These are phyloP conservation scores for Pteronotus mesoamericanus DNA, from an alignment of 2,797 vertebrate genomes.

Conservation along the genomic window DNA sequence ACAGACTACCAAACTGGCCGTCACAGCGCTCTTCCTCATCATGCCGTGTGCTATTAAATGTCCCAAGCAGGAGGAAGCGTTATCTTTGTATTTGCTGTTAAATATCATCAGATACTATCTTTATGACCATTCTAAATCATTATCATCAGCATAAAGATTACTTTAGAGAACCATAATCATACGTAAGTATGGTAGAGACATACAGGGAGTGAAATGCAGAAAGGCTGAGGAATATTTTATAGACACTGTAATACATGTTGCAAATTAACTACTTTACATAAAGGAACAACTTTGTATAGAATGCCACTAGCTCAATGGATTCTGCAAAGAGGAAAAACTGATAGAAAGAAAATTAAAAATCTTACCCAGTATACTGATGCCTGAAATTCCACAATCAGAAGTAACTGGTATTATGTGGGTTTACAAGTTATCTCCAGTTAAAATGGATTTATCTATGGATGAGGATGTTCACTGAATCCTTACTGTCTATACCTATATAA, in stretches of 20 bases:
- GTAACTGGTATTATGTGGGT: background rate
- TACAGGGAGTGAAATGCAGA: background rate
- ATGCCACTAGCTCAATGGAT: background rate
- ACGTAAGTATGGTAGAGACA: background rate
- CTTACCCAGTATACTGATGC: background rate
- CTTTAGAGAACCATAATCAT: background rate
- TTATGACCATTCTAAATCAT: background rate
- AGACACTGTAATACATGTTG: background rate
- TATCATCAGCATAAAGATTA: background rate
- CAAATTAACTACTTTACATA: conserved; percentile 5
- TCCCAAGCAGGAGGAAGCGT: background rate
- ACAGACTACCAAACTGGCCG: background rate
- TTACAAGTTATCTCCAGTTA: background rate
- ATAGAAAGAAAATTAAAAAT: background rate
- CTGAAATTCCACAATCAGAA: background rate
- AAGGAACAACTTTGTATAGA: background rate
- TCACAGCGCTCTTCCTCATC: background rate
- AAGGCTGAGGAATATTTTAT: background rate
- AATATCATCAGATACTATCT: background rate
- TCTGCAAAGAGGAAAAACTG: background rate
- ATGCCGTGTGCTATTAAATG: background rate
- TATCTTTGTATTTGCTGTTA: background rate
- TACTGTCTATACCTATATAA: background rate
- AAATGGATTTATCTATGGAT: background rate
- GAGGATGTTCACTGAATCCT: background rate